Base-by-base conservation (phyloP, 1,140 invertebrate species). In the Sycophila sp. region DNA sequence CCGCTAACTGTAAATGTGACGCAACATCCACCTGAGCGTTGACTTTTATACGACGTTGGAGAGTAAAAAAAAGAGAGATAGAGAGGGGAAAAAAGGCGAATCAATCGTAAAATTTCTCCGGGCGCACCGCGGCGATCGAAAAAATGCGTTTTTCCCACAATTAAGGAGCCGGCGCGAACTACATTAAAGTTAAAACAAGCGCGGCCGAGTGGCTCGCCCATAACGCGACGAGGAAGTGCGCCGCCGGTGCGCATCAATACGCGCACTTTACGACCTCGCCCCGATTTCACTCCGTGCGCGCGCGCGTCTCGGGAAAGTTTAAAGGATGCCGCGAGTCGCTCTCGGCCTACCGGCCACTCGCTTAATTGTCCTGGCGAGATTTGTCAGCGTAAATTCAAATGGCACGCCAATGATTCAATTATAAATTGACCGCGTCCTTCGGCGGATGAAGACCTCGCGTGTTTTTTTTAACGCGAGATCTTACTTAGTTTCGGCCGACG, bases 221-320 rank as follows among this genome's bases (percentile, higher is more conserved):
- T n/a, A n/a, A n/a, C n/a, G n/a, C 28, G 22, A 51, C 11, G 49
- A 51, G 28, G 11, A 26, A 28, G 49, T n/a, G 42, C 6, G 42
- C 42, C 5, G 42, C 42, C 8, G 19, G 26, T 36, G 28, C 53
- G 53, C 64, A 56, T 67, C 64, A 58, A 67, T 58, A 42, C 17
- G 24, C 13, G 24, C 66, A 51, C 22, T 68, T 68, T 68, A 60
- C 30, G 51, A 36, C 56, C 22, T 68, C 42, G 56, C 56, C 56
- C 66, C 56, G 66, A 68, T 68, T 68, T 68, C 66, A n/a, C n/a
- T 36, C 66, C 42, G 17, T 34, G 26, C 32, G 53, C 30, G 42
- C 13, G 19, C 36, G 45, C 19, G 10, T 15, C n/a, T n/a, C 34
- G 36, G 40, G 62, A 65, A 65, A 65, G 63, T 55, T 40, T 15